Evolutionary conservation across 2,888 invertebrate genomes (phyloP).

Genomic region (Aplocera efformata): DNA sequence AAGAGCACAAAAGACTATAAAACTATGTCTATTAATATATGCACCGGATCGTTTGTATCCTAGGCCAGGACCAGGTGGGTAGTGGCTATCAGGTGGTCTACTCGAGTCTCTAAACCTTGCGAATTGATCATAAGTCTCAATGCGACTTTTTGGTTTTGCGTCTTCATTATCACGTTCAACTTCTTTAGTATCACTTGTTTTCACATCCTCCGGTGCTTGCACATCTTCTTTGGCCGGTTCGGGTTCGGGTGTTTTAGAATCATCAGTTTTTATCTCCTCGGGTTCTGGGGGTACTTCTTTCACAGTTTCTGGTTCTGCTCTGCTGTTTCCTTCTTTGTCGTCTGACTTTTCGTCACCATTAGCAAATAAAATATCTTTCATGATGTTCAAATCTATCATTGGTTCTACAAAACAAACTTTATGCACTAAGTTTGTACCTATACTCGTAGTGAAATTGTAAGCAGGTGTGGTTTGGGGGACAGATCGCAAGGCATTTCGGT

Average conservation of each 20-base stretch:
- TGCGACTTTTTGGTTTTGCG: constrained; percentile 32
- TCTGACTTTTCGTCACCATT: constrained; percentile 11
- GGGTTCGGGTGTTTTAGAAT: constrained; percentile 2
- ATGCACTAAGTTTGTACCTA: neutral
- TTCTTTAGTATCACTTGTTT: constrained; percentile 14
- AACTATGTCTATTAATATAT: constrained; percentile 2
- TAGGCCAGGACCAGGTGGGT: constrained; percentile 33
- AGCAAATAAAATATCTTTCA: constrained; percentile 5
- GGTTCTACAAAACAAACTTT: neutral
- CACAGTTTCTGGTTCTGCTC: neutral
- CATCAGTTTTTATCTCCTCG: constrained; percentile 6
- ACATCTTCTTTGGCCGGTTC: constrained; percentile 13
- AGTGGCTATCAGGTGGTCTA: constrained; percentile 50
- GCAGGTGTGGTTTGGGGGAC: neutral
- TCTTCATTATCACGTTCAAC: constrained; percentile 17
- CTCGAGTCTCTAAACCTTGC: constrained; percentile 41
- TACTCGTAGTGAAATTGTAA: constrained; percentile 3
- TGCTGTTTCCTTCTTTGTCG: constrained; percentile 5
- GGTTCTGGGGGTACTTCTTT: neutral
- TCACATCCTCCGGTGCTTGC: constrained; percentile 4
- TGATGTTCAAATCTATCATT: neutral
- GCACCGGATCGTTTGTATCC: constrained; percentile 24
- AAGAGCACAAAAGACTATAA: neutral
- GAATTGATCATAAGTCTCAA: constrained; percentile 47
- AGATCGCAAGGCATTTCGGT: constrained; percentile 4